phyloP scores from a whole-genome alignment of 64 coral and sea anemone genomes.

The Actinia tenebrosa region DNA sequence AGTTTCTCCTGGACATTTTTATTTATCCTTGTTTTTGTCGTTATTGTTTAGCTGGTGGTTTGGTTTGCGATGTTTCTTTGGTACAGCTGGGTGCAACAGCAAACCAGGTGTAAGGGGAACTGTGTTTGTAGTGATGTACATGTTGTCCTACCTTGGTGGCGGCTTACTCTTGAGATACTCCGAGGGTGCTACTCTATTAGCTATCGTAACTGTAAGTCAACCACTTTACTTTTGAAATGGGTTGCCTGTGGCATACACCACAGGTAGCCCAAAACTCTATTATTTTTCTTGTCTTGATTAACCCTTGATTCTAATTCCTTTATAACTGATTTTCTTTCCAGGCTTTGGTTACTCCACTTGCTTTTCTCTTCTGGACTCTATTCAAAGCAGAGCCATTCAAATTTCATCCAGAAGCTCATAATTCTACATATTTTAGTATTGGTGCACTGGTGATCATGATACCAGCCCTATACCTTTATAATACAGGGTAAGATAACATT shows the following conservation, averaged over 20 bases:
- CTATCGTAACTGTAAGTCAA: conserved; percentile 72
- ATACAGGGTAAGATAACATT: conserved; percentile 60
- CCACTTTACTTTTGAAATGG: neutral
- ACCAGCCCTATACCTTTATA: conserved; percentile 90
- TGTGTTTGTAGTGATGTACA: conserved; percentile 74
- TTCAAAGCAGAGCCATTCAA: conserved; percentile 73
- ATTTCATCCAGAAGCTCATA: conserved; percentile 59
- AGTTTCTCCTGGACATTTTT: neutral
- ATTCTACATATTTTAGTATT: conserved; percentile 86
- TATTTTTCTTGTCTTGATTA: neutral
- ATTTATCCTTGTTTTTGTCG: neutral
- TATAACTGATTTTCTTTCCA: conserved; percentile 12
- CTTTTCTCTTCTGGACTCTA: conserved; percentile 93
- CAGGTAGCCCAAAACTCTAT: neutral
- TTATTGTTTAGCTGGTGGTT: conserved; percentile 82
- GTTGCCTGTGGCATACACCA: neutral
- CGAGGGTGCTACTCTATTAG: conserved; percentile 79
- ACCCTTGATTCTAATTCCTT: neutral
- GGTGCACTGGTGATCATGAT: conserved; percentile 72
- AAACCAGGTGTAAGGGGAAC: conserved; percentile 56
- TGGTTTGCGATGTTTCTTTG: conserved; percentile 88
- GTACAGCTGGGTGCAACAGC: conserved; percentile 53
- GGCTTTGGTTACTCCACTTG: conserved; percentile 87
- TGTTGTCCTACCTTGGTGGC: conserved; percentile 47
- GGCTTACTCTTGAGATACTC: conserved; percentile 71